These are phyloP conservation scores for Micromys minutus DNA, from an alignment of 2,113 vertebrate species.

Conservation along the genomic window DNA sequence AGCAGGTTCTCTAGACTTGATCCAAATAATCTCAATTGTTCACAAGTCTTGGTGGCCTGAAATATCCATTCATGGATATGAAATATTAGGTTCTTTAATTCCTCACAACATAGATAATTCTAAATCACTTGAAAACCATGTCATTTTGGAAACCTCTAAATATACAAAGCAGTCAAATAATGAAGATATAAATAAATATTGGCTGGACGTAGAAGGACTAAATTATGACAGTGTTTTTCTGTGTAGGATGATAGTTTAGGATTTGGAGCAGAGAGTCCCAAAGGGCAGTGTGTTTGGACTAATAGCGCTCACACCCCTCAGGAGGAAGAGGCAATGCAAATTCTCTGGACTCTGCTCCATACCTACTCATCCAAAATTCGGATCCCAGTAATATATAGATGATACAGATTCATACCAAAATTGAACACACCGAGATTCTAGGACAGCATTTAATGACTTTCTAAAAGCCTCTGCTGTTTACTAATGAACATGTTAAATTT, in stretches of 20 bases:
- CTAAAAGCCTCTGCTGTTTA: not conserved
- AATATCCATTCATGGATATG: not conserved
- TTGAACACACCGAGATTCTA: not conserved
- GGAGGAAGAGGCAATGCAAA: not conserved
- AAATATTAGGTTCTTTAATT: not conserved
- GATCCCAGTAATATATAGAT: fast-evolving
- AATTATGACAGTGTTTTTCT: not conserved
- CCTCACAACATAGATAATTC: not conserved
- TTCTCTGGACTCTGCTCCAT: not conserved
- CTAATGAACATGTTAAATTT: not conserved
- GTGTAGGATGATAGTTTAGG: not conserved
- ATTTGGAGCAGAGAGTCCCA: not conserved
- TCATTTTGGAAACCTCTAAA: not conserved
- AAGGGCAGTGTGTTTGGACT: fast-evolving
- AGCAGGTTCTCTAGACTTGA: not conserved
- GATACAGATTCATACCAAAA: not conserved
- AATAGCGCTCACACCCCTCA: fast-evolving
- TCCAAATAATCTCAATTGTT: not conserved
- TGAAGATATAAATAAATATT: not conserved
- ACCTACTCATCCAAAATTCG: too few species aligned
- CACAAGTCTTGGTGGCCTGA: not conserved
- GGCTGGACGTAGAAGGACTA: not conserved
- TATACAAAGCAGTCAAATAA: not conserved
- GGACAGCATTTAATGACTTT: not conserved
- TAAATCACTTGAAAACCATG: not conserved